Evolutionary conservation across 2,888 invertebrate genomes (phyloP), one percentile per base, ranked within the genome.

Genomic region (Taenaris catops): DNA sequence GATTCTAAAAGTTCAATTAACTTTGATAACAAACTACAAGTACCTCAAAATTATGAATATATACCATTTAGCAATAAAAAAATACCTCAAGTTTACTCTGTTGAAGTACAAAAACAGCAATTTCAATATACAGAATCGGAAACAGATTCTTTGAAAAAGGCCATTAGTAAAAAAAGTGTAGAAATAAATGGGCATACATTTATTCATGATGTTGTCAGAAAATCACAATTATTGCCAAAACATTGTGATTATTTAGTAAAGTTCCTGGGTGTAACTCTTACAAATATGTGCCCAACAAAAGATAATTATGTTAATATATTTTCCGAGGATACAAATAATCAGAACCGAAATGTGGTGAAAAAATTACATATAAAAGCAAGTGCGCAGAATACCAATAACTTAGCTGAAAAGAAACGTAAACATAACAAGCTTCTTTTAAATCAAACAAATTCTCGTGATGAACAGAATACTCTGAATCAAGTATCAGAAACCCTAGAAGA

Each of bases 191-290:
- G 34, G 1, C 44, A 41, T 18, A 32, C 37, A 4, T 42, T 45
- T 18, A 43, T 47, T 6, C 42, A 34, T 6, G 41, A 49, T 29
- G 27, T 46, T 4, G 19, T 44, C 6, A 50, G 61, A 29, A 39
- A 49, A 14, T 51, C 55, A 1, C 34, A 53, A 20, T 33, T 47
- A 25, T 43, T 41, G 41, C 38, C 56, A 19, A 41, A 42, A 35
- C 49, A 50, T 27, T 54, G 56, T 55, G 66, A 71, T 35, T 74
- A 67, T 48, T 53, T 58, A 25, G 66, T 84, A 10, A 63, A 70
- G 26, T 75, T 80, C 57, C 62, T 84, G 34, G 84, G 84, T 8
- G 84, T 78, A 4, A 80, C 81, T 5, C 56, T 84, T 34, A 53
- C 62, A 23, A 63, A 73, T 43, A 42, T 44, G 14, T 2, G 4